phyloP scores from a whole-genome alignment of 2,797 vertebrate genomes.

The Psittacula derbiana region DNA sequence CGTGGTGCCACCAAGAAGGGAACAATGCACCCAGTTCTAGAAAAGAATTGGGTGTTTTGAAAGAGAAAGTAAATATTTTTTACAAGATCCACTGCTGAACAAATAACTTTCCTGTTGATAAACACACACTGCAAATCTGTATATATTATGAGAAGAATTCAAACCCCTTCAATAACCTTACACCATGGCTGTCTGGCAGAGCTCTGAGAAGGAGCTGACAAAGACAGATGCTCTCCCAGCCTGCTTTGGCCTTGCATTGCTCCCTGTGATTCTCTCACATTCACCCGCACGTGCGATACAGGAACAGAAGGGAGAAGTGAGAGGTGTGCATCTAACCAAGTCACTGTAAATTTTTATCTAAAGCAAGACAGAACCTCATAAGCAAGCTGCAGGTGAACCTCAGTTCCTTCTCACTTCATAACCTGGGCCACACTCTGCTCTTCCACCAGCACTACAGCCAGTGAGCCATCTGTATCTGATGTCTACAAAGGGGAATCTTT shows the following conservation, averaged over 20 bases:
- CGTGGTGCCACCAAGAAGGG: neutral
- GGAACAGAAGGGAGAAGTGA: neutral
- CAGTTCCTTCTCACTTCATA: neutral
- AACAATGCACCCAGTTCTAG: neutral
- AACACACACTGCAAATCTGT: slow-evolving; percentile 25
- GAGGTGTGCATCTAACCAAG: neutral
- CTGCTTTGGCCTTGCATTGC: neutral
- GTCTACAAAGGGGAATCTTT: neutral
- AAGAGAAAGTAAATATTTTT: slow-evolving; percentile 38
- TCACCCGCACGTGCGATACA: neutral
- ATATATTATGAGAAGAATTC: neutral
- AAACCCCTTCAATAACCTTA: neutral
- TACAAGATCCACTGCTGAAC: neutral
- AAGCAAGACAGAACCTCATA: neutral
- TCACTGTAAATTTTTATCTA: neutral
- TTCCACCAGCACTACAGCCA: neutral
- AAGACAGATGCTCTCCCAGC: neutral
- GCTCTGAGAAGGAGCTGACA: neutral
- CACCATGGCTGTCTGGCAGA: neutral
- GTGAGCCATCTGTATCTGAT: neutral
- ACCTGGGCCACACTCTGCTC: neutral
- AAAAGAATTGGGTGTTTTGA: neutral
- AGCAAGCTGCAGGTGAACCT: neutral
- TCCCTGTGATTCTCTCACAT: neutral
- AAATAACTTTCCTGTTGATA: slow-evolving; percentile 38